These are phyloP conservation scores for Holothuria leucospilota DNA, from an alignment of 53 echinoderm and acorn worm genomes.

Conservation along the genomic window DNA sequence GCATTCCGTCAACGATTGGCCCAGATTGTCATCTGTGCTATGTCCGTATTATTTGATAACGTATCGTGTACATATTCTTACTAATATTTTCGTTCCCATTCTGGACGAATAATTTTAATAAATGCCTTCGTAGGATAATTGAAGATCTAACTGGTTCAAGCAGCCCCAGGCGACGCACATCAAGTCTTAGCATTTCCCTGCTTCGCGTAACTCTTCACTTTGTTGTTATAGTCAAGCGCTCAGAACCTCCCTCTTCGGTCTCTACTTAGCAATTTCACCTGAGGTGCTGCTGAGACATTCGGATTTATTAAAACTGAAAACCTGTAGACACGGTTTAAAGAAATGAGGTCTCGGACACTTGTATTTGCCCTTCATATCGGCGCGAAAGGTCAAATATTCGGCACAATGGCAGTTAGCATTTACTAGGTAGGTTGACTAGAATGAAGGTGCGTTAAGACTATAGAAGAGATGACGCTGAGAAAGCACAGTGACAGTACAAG, in stretches of 20 bases:
- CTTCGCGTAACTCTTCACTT: conserved; percentile 31
- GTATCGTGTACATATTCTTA: conserved; percentile 34
- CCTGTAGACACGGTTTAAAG: too few relatives aligned
- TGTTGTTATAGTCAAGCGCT: conserved; percentile 40
- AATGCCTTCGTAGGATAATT: conserved; percentile 40
- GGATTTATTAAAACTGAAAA: conserved; percentile 38
- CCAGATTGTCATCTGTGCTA: conserved; percentile 34
- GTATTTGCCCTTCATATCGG: too few relatives aligned
- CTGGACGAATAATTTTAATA: conserved; percentile 37
- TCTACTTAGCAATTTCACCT: conserved; percentile 9
- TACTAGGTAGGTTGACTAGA: too few relatives aligned
- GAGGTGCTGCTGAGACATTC: conserved; percentile 30
- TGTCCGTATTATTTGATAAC: conserved; percentile 33
- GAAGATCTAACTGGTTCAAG: conserved; percentile 44
- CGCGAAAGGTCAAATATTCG: too few relatives aligned
- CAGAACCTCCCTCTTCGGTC: conserved; percentile 25
- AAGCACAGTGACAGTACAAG: too few relatives aligned
- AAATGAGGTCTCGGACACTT: too few relatives aligned
- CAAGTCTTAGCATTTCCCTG: conserved; percentile 3
- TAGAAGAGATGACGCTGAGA: too few relatives aligned
- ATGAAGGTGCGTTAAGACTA: too few relatives aligned
- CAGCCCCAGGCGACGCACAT: conserved; percentile 33
- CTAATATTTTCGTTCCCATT: conserved; percentile 40
- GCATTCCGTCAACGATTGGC: conserved; percentile 26
- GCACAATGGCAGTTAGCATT: too few relatives aligned